Base-by-base conservation (phyloP, 2,797 vertebrate genomes). In the Botia kubotai region DNA sequence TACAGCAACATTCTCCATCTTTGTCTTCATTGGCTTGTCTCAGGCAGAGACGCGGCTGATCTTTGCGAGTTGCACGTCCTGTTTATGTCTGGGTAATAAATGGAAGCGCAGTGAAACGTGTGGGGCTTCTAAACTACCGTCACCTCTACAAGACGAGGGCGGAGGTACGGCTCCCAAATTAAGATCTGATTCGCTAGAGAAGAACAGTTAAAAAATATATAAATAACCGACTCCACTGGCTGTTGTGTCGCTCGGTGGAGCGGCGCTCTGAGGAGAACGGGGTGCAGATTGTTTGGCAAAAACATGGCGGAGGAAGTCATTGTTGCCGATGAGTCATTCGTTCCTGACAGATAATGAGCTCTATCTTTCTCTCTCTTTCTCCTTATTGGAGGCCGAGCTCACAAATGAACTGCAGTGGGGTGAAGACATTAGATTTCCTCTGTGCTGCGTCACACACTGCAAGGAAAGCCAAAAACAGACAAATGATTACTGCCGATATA, bases 311-410 rank as follows among this genome's bases (percentile, higher is more conserved):
- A 83, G 77, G 79, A 71, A 74, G 88, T 78, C 26, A 74, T 86
- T 84, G 74, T 76, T 84, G 57, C 72, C 81, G 73, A 87, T 92
- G 91, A 93, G 83, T 92, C 84, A 86, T 80, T 79, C 82, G 72
- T 86, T 88, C 82, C 81, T 89, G 90, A 90, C 88, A 84, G 86
- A 90, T 93, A 93, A 92, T 90, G 90, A 94, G 90, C 89, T 77
- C 79, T 75, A 86, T 53, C 75, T 79, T 70, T 80, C 63, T 80
- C 65, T 63, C 72, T 55, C 74, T 65, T 58, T 52, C 72, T 69
- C 17, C 26, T 79, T 82, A 86, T 81, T 86, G 85, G 84, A 87
- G 76, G 86, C 62, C 72, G 39, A 80, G 78, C 81, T 87, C 85
- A 85, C 83, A 89, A 91, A 87, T 81, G 82, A 89, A 84, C 79